Base-by-base conservation (phyloP, 2,113 vertebrate genomes). In the Natator depressus region DNA sequence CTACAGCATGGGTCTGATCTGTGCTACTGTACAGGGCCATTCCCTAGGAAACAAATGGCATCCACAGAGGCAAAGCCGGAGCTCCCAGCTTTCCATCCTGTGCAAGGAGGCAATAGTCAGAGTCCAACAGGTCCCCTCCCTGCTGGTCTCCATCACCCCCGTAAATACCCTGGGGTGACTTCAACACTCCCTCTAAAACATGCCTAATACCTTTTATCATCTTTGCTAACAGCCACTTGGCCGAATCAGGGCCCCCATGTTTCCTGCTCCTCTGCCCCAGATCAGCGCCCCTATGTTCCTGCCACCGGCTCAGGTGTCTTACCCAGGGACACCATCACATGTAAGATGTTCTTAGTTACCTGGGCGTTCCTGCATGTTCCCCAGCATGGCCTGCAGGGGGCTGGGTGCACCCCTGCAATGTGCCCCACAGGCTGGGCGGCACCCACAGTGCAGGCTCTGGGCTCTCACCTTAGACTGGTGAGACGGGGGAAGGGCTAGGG, bases 201-300 rank as follows among this genome's bases (percentile, higher is more conserved):
- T 24, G 3, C 6, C 87, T 72, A 59, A 93, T 0, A 35, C 4
- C n/a, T 46, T 62, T 53, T 1, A 5, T 93, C 89, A 97, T 96
- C 90, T 89, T 62, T 57, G 59, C 96, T 80, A 50, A 82, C 97
- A 98, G 98, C 98, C 98, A 19, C 98, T 98, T 31, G 82, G 98
- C 76, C 97, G 98, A 49, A 98, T 98, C 95, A 93, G 97, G 80
- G 97, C 98, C 72, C 96, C 93, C 84, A 91, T 98, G 95, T 98
- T 98, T 93, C 98, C 98, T 25, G 97, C 97, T 84, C 97, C 98
- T 0, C 78, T 98, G 97, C 96, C 98, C 13, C 98, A 98, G 96
- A 98, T 98, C 84, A 98, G 96, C 95, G 95, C 96, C 0, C 98
- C 98, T 51, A 95, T 98, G 98, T 98, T 98, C 97, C 93, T 98